These are phyloP conservation scores for Calidris pygmaea DNA, from an alignment of 2,113 vertebrate species.

Conservation along the genomic window DNA sequence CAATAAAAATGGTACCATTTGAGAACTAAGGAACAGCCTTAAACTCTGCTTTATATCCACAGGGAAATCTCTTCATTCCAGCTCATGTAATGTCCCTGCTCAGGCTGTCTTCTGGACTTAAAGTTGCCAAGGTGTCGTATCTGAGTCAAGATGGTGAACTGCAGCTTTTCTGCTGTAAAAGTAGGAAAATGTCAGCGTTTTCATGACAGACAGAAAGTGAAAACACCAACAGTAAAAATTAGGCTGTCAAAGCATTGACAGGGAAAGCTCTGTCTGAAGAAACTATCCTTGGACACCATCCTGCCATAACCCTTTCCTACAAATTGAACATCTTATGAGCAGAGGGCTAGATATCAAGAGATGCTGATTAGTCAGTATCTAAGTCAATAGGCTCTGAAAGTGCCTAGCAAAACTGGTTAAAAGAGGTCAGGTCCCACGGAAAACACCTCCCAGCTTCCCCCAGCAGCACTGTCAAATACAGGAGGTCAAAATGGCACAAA, in stretches of 20 bases:
- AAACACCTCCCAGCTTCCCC: not conserved
- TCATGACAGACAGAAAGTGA: not conserved
- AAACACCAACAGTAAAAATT: not conserved
- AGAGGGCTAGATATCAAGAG: not conserved
- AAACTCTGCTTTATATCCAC: not conserved
- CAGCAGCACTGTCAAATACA: no score
- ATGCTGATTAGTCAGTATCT: not conserved
- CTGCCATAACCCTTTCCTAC: not conserved
- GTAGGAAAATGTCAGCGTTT: not conserved
- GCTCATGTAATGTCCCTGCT: not conserved
- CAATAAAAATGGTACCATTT: not conserved
- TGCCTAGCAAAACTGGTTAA: not conserved
- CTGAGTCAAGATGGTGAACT: not conserved
- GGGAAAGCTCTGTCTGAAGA: not conserved
- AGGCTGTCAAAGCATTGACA: not conserved
- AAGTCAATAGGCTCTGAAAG: not conserved
- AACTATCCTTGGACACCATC: not conserved
- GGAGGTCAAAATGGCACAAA: not conserved
- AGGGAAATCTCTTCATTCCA: not conserved
- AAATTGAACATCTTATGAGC: not conserved
- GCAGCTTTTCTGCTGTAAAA: not conserved
- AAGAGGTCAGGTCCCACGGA: not conserved
- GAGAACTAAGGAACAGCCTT: not conserved
- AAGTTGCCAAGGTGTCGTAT: not conserved
- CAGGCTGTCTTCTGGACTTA: not conserved